Evolutionary conservation across 2,797 vertebrate species (phyloP), one percentile per base, ranked within the genome.

Genomic region (Scolopax rusticola): DNA sequence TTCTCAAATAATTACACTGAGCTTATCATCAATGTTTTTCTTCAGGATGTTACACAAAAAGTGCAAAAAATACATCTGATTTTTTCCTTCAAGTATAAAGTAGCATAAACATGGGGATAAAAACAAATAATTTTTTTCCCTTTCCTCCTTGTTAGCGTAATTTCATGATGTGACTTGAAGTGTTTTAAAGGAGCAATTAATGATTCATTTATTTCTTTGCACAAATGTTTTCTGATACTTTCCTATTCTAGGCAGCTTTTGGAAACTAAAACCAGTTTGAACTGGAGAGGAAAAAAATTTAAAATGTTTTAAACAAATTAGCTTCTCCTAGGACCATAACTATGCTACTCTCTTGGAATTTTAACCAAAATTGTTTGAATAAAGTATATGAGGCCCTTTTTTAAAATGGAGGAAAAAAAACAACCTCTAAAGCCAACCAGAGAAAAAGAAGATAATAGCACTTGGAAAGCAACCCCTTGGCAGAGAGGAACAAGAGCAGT

Each of bases 401-500:
- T 63, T 17, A 48, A 90, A 87, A 87, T 14, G 63, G 33, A 75
- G 85, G 79, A 80, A 89, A 94, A 95, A 84, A 65, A 59, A 69
- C 95, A 97, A 80, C 93, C 96, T 97, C 95, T 96, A 97, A 97
- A 94, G 95, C 96, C 98, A 97, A 97, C 94, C 89, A 95, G 89
- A 97, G 95, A 97, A 93, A 97, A 97, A 95, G 93, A 93, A 98
- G 98, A 98, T 98, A 98, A 98, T 98, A 97, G 97, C 82, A 28
- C 95, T 98, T 97, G 97, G 98, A 98, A 98, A 98, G 96, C 95
- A 98, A 98, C 97, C 98, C 98, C 97, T 98, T 98, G 97, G 98
- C 98, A 98, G 98, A 98, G 98, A 98, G 97, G 98, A 98, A 96
- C 98, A 98, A 99, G 98, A 98, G 97, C 98, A 98, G 98, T 98